phyloP scores from a whole-genome alignment of 2,797 vertebrate genomes.

The Odontamblyopus lacepedii region DNA sequence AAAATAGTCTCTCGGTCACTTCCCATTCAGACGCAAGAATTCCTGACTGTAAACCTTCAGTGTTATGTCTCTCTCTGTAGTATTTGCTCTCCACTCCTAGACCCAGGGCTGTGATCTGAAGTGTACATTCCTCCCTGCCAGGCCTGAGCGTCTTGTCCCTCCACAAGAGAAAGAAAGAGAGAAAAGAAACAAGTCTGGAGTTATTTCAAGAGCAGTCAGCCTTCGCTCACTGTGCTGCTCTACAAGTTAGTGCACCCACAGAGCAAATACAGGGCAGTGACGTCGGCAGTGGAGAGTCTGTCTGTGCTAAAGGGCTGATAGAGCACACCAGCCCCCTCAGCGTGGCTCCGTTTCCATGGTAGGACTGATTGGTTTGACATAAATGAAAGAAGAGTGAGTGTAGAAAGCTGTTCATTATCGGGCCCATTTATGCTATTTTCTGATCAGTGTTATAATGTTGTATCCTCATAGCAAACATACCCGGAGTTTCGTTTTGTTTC shows the following conservation, averaged over 20 bases:
- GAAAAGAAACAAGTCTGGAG: neutral
- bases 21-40: neutral
- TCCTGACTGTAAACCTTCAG: conserved; percentile 11
- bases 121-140: conserved; percentile 13
- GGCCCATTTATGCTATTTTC: no score
- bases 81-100: conserved; percentile 18
- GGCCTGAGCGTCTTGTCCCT: neutral
- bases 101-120: conserved; percentile 14
- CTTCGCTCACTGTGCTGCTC: conserved; percentile 1
- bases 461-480: no score
- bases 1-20: neutral
- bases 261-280: conserved; percentile 10
- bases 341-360: conserved; percentile 6
- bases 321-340: neutral
- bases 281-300: conserved; percentile 5
- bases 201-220: conserved; percentile 5
- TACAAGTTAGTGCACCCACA: neutral
- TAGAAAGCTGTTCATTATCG: neutral
- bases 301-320: neutral
- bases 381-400: neutral
- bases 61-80: neutral
- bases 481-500: no score
- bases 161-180: neutral
- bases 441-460: no score
- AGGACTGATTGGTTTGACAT: neutral